Base-by-base conservation (phyloP, 2,113 vertebrate genomes). In the Calidris pygmaea region DNA sequence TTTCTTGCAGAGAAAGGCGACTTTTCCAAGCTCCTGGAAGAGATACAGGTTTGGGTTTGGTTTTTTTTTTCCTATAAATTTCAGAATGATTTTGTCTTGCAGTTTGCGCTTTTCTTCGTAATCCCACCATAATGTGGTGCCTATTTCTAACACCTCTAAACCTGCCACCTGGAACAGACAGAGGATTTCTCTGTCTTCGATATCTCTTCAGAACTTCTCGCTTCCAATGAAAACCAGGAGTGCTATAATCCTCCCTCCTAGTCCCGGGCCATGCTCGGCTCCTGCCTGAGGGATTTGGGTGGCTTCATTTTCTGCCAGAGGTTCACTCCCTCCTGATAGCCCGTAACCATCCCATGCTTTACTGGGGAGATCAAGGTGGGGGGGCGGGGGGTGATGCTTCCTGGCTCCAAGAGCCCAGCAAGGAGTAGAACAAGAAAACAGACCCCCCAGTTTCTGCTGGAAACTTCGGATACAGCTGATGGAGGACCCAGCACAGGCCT, bases 271-370 rank as follows among this genome's bases (percentile, higher is more conserved):
- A 48, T 1, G 0, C 35, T 86, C 63, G 35, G 50, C 50, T 95
- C 59, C 86, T 70, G 75, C 24, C 39, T 45, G 70, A 65, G 14
- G 48, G 43, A 82, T 85, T 87, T 39, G 5, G 22, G 73, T 4
- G 34, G 17, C 7, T 95, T 59, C 76, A 5, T 35, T 60, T 60
- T 50, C 74, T 52, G 17, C 71, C 35, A 43, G 45, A 20, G n/a
- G 12, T 83, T 90, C 78, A 18, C 17, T 59, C 2, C 11, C 14
- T 66, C 27, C 59, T 15, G 14, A 32, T 9, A 18, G 12, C 41
- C n/a, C 1, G 0, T 3, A 76, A 55, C 0, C 9, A 34, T 27
- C 21, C 58, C 4, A 10, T 3, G 1, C 10, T 50, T 4, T 12
- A 7, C 5, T 8, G 7, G 8, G 65, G 14, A 17, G 13, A n/a